These are phyloP conservation scores for Apistogramma diplotaenia DNA, from an alignment of 2,113 vertebrate species.

Conservation along the genomic window DNA sequence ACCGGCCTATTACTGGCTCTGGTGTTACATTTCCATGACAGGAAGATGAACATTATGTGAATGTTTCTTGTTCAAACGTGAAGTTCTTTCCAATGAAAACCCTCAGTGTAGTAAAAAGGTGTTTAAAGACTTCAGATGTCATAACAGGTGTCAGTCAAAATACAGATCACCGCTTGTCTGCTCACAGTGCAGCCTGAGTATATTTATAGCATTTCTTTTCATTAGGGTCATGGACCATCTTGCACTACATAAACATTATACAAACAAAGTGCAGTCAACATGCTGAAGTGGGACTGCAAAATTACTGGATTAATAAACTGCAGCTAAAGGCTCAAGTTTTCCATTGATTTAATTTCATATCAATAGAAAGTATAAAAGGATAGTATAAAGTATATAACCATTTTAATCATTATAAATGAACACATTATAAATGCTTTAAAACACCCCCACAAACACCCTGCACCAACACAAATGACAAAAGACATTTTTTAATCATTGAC, in stretches of 20 bases:
- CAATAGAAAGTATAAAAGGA: background rate
- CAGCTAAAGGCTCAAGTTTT: background rate
- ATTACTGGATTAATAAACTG: background rate
- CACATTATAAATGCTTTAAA: background rate
- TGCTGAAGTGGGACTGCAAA: background rate
- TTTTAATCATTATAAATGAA: background rate
- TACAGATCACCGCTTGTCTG: fast-evolving
- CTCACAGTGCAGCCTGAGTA: background rate
- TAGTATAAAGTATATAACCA: background rate
- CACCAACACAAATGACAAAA: background rate
- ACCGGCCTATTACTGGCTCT: background rate
- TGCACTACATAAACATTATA: background rate
- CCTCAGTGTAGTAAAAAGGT: background rate
- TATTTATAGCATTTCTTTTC: background rate
- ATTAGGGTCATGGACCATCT: background rate
- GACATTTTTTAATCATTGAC: slow-evolving; percentile 60
- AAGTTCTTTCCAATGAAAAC: slow-evolving; percentile 22
- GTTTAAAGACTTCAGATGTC: slow-evolving; percentile 12
- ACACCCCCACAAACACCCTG: background rate
- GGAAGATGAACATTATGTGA: background rate
- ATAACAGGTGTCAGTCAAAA: background rate
- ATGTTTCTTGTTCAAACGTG: background rate
- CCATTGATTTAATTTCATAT: background rate
- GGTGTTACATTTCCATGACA: background rate
- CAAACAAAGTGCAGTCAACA: background rate